Evolutionary conservation across 2,797 vertebrate species (phyloP), one percentile per base, ranked within the genome.

Genomic region (Sebastes vulpes): DNA sequence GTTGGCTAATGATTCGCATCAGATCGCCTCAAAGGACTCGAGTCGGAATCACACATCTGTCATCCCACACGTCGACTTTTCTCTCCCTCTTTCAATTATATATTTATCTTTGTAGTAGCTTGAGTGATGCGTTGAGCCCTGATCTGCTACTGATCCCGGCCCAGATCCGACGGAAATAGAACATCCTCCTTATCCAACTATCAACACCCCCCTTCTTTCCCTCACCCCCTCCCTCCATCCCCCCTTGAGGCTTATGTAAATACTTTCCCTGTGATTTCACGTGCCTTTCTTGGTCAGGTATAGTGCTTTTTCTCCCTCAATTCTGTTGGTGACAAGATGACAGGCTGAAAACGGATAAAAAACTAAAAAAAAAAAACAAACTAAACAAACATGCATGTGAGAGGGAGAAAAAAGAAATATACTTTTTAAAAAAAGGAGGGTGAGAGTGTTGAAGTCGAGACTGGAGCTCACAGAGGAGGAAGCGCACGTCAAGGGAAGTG

Each of bases 101-200:
- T 82, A 82, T 89, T 84, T 83, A 80, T 91, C 81, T 92, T 84
- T 86, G 89, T 70, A 85, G 88, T 64, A 74, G 74, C 42, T 50
- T 83, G 83, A 87, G 72, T 82, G 86, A 89, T 63, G 78, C 38
- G 31, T 63, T 68, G 85, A 86, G 85, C 66, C 48, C 64, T 63
- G 56, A 84, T 87, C 67, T 81, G 79, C 74, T 80, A 67, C 88
- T 84, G 82, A 88, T 92, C 84, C 84, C 35, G 57, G 74, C 68
- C 70, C 75, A 75, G 82, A 89, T 84, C 46, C 10, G 53, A 89
- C 84, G 73, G 69, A 90, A 89, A 91, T 83, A 81, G 84, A 85
- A 84, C 72, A 61, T 81, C 6, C 79, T 82, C 57, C 79, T 85
- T 79, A 88, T 85, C 86, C 84, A 3, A 23, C 79, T 11, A 69